Percentiles rank a stretch among this genome's conserved stretches.
Conservation (phyloP, 2,113 vertebrate genomes). For the Stomatorhinus ivindoensis region DNA sequence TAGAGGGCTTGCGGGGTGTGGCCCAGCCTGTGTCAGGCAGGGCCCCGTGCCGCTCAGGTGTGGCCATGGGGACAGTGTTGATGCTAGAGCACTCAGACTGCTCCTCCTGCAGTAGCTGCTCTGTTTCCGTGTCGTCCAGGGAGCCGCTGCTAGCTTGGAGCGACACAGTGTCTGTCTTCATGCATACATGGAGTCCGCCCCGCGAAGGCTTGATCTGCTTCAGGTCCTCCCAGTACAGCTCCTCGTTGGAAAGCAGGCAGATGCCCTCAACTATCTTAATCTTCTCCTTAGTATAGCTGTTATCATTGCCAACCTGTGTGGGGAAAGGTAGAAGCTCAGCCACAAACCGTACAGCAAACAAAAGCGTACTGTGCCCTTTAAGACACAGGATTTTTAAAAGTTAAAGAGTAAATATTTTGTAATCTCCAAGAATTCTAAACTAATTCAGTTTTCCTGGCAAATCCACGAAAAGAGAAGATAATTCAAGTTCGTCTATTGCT, state of each 20-base stretch:
- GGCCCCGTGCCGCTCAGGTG: constrained; percentile 75
- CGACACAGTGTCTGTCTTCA: constrained; percentile 93
- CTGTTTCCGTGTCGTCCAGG: constrained; percentile 87
- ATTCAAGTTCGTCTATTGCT: neutral
- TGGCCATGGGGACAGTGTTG: constrained; percentile 67
- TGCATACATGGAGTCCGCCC: constrained; percentile 90
- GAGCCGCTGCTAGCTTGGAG: constrained; percentile 92
- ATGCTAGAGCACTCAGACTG: constrained; percentile 92
- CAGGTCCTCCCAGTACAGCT: constrained; percentile 92
- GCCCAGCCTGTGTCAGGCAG: constrained; percentile 92
- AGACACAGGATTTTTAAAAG: neutral
- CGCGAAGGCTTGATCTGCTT: constrained; percentile 88
- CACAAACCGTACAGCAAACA: neutral
- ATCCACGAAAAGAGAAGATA: neutral
- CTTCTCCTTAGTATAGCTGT: constrained; percentile 90
- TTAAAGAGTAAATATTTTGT: neutral
- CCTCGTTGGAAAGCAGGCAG: constrained; percentile 83
- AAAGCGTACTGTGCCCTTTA: neutral
- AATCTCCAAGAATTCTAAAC: neutral
- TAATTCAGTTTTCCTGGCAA: neutral
- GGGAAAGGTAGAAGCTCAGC: neutral
- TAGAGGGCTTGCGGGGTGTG: constrained; percentile 80
- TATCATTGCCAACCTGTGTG: constrained; percentile 73
- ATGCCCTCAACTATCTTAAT: constrained; percentile 95
- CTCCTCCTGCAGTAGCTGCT: constrained; percentile 93